These are phyloP conservation scores for Pachycephala philippinensis DNA, from an alignment of 2,113 vertebrate species.

Conservation along the genomic window DNA sequence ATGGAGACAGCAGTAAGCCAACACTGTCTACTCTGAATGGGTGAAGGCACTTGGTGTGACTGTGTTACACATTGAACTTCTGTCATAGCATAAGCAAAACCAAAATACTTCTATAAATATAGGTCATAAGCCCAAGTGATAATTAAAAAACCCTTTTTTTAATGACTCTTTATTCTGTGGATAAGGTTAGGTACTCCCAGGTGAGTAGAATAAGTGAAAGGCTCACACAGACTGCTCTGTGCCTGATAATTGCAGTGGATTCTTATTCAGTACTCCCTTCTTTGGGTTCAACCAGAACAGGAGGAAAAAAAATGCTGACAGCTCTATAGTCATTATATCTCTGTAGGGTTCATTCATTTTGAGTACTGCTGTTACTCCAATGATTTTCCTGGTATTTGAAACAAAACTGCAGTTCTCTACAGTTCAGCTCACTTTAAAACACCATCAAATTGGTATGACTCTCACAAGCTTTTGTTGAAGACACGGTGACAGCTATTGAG, in stretches of 20 bases:
- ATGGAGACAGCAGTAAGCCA: neutral
- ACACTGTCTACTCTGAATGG: neutral
- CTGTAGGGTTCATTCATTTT: constrained; percentile 12
- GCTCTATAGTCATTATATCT: neutral
- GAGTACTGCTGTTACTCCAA: neutral
- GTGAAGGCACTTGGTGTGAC: neutral
- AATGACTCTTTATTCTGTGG: neutral
- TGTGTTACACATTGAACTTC: neutral
- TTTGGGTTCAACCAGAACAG: neutral
- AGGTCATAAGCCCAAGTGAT: neutral
- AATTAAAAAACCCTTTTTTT: neutral
- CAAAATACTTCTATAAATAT: neutral
- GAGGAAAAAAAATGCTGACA: neutral
- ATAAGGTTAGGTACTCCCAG: neutral
- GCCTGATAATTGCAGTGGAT: neutral
- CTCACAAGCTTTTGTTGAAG: constrained; percentile 10
- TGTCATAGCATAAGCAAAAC: neutral
- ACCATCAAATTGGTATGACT: neutral
- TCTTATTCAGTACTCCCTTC: neutral
- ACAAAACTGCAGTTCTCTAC: neutral
- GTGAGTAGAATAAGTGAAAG: neutral
- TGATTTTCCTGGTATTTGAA: neutral
- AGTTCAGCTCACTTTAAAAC: constrained; percentile 2
- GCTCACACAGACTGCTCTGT: neutral
- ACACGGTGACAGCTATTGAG: neutral